These are phyloP conservation scores for Corythoichthys intestinalis DNA, from an alignment of 2,113 vertebrate species.

Conservation along the genomic window DNA sequence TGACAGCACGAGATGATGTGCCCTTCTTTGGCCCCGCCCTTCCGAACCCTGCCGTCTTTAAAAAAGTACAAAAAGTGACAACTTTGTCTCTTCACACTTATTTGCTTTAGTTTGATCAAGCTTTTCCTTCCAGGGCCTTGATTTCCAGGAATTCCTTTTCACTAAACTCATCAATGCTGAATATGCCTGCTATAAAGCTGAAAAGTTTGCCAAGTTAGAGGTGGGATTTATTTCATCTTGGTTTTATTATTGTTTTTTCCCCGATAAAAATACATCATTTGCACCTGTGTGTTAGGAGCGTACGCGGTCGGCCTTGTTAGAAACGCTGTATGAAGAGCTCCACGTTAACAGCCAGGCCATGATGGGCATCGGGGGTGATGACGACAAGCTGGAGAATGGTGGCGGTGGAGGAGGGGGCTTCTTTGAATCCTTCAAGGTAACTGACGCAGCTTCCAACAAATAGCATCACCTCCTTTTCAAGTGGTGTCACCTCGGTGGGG, in stretches of 20 bases:
- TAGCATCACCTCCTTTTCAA: conserved; percentile 11
- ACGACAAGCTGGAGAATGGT: conserved; percentile 89
- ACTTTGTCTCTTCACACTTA: neutral
- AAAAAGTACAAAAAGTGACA: conserved; percentile 74
- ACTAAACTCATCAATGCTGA: conserved; percentile 96
- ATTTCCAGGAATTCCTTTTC: conserved; percentile 94
- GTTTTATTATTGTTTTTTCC: neutral
- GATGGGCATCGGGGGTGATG: conserved; percentile 87
- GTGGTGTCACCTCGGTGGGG: neutral
- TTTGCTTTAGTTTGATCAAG: neutral
- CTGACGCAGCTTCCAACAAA: conserved; percentile 12
- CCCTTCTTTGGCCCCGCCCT: conserved; percentile 91
- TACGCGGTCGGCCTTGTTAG: conserved; percentile 83
- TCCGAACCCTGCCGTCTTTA: conserved; percentile 87
- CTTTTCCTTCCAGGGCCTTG: conserved; percentile 76
- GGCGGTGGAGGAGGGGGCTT: conserved; percentile 83
- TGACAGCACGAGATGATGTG: conserved; percentile 89
- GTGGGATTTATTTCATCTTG: conserved; percentile 57
- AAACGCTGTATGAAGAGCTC: conserved; percentile 91
- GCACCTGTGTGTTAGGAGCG: conserved; percentile 75
- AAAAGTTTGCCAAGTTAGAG: conserved; percentile 95
- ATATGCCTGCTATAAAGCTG: conserved; percentile 92
- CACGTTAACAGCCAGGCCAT: conserved; percentile 90
- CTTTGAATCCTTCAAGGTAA: conserved; percentile 96
- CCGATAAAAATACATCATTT: neutral